Conservation (phyloP, 2,113 vertebrate genomes). For the Menidia beryllina region DNA sequence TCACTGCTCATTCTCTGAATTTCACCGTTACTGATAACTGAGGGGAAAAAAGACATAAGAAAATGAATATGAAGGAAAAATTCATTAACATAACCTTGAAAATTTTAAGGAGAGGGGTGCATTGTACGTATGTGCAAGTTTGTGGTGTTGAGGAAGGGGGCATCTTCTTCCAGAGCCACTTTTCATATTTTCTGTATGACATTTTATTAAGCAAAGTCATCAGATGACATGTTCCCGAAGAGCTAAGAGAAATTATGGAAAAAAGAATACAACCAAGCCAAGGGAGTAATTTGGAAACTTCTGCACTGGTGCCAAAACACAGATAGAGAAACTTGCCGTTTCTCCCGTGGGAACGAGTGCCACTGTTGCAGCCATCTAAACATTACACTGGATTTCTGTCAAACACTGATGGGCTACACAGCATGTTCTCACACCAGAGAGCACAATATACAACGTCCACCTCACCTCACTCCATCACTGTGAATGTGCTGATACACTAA, state of each 20-base stretch:
- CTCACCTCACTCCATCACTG: conserved; percentile 59
- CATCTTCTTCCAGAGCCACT: conserved; percentile 60
- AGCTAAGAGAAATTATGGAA: conserved; percentile 35
- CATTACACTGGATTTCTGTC: conserved; percentile 31
- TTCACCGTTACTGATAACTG: conserved; percentile 59
- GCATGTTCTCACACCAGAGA: conserved; percentile 29
- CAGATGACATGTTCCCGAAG: conserved; percentile 20
- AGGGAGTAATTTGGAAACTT: conserved; percentile 35
- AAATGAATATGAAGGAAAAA: conserved; percentile 63
- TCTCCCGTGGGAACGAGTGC: conserved; percentile 23
- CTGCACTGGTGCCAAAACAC: conserved; percentile 25
- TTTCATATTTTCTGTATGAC: conserved; percentile 53
- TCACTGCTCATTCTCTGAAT: conserved; percentile 23
- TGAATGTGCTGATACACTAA: conserved; percentile 52
- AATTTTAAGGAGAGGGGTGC: conserved; percentile 30
- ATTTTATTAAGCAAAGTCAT: conserved; percentile 53
- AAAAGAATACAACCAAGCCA: conserved; percentile 28
- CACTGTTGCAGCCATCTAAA: conserved; percentile 27
- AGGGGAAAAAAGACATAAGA: conserved; percentile 51
- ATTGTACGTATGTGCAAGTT: conserved; percentile 9
- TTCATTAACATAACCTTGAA: conserved; percentile 63
- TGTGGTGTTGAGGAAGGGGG: conserved; percentile 50
- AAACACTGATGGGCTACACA: conserved; percentile 32
- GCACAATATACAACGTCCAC: conserved; percentile 51
- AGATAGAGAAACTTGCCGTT: conserved; percentile 51